phyloP scores from a whole-genome alignment of 2,113 vertebrate genomes.

The Mobula hypostoma region DNA sequence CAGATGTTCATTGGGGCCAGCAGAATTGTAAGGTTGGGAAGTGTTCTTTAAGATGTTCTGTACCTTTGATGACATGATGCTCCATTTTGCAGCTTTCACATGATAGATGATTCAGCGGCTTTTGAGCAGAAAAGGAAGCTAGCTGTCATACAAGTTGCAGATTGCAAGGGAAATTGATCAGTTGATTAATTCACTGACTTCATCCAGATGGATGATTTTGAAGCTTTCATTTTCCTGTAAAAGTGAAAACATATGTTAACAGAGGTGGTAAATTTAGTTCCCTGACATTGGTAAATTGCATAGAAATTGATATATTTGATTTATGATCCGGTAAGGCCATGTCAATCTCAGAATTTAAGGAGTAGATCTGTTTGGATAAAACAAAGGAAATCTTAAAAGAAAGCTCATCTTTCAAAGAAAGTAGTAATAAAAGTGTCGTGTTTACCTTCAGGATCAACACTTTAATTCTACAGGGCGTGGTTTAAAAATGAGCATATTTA shows the following conservation, averaged over 20 bases:
- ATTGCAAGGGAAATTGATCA: constrained; percentile 1
- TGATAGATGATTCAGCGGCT: constrained; percentile 1
- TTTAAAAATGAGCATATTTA: too few relatives aligned
- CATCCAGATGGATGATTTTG: constrained; percentile 3
- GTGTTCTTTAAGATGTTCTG: background rate
- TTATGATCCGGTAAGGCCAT: background rate
- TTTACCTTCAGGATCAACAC: background rate
- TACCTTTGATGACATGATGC: background rate
- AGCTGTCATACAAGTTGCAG: constrained; percentile 17
- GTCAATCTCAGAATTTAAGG: background rate
- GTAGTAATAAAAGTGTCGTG: background rate
- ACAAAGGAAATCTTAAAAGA: background rate
- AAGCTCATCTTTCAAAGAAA: background rate
- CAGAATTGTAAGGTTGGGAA: background rate
- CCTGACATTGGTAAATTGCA: constrained; percentile 19
- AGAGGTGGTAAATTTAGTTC: constrained; percentile 9
- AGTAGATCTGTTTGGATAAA: background rate
- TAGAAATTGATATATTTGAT: constrained; percentile 26
- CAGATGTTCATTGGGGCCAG: background rate
- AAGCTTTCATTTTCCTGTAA: constrained; percentile 35
- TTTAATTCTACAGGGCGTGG: background rate
- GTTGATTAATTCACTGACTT: constrained; percentile 21
- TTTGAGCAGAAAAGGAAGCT: constrained; percentile 3
- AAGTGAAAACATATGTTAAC: constrained; percentile 21
- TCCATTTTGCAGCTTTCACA: background rate